Evolutionary conservation across 1,140 invertebrate species (phyloP).

Genomic region (Uloborus diversus): DNA sequence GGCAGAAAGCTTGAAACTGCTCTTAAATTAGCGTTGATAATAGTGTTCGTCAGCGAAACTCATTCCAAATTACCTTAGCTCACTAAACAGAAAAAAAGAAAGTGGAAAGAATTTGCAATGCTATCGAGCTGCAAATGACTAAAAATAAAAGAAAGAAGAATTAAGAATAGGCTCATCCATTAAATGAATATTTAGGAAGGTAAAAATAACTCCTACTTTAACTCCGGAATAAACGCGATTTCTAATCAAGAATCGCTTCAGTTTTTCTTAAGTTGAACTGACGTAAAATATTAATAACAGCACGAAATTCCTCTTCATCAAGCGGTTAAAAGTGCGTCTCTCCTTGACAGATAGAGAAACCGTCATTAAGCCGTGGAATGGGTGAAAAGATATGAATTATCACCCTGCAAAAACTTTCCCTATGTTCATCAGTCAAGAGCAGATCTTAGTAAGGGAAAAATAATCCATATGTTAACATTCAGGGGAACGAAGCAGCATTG

Average conservation of each 20-base stretch:
- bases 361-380: constrained; percentile 45
- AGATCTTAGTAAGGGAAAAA: constrained; percentile 30
- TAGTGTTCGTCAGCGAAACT: constrained; percentile 31
- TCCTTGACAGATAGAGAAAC: constrained; percentile 19
- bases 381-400: constrained; percentile 41
- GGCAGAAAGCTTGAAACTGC: constrained; percentile 1
- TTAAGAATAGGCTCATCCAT: constrained; percentile 41
- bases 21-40: constrained; percentile 22
- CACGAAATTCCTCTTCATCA: constrained; percentile 39
- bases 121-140: not conserved
- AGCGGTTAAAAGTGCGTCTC: not conserved
- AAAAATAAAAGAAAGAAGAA: constrained; percentile 14
- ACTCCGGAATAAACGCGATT: constrained; percentile 21
- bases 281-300: constrained; percentile 50
- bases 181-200: constrained; percentile 44
- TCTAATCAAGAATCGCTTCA: constrained; percentile 5
- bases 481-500: constrained; percentile 31
- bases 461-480: constrained; percentile 53
- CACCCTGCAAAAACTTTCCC: constrained; percentile 28
- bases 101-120: constrained; percentile 26
- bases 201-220: constrained; percentile 55
- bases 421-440: constrained; percentile 31
- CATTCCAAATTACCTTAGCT: constrained; percentile 34
- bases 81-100: constrained; percentile 17
- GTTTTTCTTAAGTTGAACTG: constrained; percentile 1